phyloP scores from a whole-genome alignment of 2,888 invertebrate genomes.

The Trichopoda pennipes region DNA sequence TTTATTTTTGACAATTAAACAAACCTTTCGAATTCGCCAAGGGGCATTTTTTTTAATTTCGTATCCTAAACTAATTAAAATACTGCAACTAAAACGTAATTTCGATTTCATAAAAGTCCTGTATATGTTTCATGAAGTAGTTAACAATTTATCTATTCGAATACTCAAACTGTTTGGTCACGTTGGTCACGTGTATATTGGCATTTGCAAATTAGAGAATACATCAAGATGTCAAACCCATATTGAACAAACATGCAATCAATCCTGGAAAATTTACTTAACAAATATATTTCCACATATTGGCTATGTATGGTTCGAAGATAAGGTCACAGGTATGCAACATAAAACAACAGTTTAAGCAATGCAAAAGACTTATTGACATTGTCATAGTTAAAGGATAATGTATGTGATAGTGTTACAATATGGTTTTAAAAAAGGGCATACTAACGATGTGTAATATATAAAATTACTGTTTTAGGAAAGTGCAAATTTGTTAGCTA shows the following conservation, averaged over 20 bases:
- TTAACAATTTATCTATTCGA: too few species aligned
- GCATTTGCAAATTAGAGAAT: slow-evolving; percentile 9
- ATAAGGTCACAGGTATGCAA: neutral
- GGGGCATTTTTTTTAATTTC: too few species aligned
- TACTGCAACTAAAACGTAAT: too few species aligned
- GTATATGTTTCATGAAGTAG: neutral
- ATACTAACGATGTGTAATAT: neutral
- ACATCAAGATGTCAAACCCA: slow-evolving; percentile 34
- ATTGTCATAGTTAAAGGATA: neutral
- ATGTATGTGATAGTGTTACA: neutral
- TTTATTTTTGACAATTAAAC: too few species aligned
- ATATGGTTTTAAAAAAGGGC: too few species aligned
- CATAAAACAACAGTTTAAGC: slow-evolving; percentile 11
- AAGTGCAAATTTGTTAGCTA: slow-evolving; percentile 3
- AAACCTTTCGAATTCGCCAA: too few species aligned
- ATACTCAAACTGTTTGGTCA: neutral
- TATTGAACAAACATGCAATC: slow-evolving; percentile 42
- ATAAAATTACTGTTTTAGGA: slow-evolving; percentile 1
- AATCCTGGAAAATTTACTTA: slow-evolving; percentile 50
- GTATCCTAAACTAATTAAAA: too few species aligned
- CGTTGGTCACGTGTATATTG: slow-evolving; percentile 14
- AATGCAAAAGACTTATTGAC: neutral
- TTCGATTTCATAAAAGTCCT: neutral
- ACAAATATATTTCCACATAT: neutral
- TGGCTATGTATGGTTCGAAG: neutral